Base-by-base conservation (phyloP, 2,888 invertebrate species). In the Netelia fuscicornis region DNA sequence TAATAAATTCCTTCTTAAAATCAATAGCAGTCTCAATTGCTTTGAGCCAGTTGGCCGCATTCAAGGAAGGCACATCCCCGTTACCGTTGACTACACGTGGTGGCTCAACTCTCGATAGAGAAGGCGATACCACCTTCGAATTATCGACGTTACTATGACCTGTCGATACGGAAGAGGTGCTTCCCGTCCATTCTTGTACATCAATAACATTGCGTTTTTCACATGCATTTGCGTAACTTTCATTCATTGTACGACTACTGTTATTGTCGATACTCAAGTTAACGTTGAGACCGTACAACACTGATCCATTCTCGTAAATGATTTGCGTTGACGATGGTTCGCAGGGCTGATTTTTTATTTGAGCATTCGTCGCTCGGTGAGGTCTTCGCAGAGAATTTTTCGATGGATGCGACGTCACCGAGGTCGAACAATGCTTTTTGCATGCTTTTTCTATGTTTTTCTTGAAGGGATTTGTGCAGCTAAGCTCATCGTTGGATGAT, bases 401-500 rank as follows among this genome's bases (percentile, higher is more conserved):
- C 2, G 64, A 11, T 42, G 86, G 42, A 56, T 67, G 17, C 0
- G 77, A 25, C 30, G 79, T 58, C 37, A 42, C 2, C 2, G 60
- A 11, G 10, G 8, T 2, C 9, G 30, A 8, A 13, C 17, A n/a
- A 64, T 48, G 17, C 9, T 23, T n/a, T 37, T 3, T 6, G 37
- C 6, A 37, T 5, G 6, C 10, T 11, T 70, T 65, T 0, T 58
- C 20, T n/a, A 80, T 9, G 20, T 77, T 30, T 8, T 44, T 3
- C 62, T 81, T 86, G 72, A 88, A 88, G 0, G 88, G 88, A 82
- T 88, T 87, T 0, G 86, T 84, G 2, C 85, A 80, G 2, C 5
- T 3, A 5, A 79, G 10, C 6, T 80, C 44, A n/a, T 44, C 23
- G 10, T 2, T 3, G 5, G 17, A 65, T 11, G 54, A 1, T 11